A percentile compares a stretch with the other conserved stretches of the same genome.
These are phyloP conservation scores for Amphipoea oculea DNA, from an alignment of 2,888 invertebrate genomes.

Conservation along the genomic window DNA sequence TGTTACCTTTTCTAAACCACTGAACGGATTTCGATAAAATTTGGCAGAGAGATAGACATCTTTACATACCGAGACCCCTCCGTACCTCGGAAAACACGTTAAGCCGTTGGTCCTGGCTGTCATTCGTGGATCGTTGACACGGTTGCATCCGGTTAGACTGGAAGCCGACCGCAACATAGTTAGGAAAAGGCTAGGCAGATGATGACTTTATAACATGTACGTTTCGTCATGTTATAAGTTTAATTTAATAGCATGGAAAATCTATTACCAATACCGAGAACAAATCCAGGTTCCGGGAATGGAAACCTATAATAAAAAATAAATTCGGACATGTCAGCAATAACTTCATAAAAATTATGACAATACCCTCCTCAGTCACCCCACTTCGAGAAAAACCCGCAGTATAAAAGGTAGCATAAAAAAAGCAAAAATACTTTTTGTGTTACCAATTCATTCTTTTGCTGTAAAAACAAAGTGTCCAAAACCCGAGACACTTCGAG, in stretches of 20 bases:
- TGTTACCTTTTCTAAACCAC: no score
- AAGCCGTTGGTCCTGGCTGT: no score
- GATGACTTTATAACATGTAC: no score
- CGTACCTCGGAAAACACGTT: no score
- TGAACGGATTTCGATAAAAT: no score
- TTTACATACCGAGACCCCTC: no score
- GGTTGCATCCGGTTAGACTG: no score
- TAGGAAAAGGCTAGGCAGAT: no score
- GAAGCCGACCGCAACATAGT: no score
- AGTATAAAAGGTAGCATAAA: conserved; percentile 29
- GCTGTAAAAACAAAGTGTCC: conserved; percentile 61
- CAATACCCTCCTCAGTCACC: not conserved
- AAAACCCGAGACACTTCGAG: conserved; percentile 39
- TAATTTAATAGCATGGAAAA: not conserved
- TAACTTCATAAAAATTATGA: not conserved
- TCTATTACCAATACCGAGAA: not conserved
- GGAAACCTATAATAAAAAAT: not conserved
- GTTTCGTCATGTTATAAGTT: no score
- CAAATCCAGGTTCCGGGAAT: not conserved
- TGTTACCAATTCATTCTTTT: conserved; percentile 60
- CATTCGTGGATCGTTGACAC: no score
- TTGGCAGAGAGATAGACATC: no score
- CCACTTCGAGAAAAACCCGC: conserved; percentile 11
- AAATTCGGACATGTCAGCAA: not conserved
- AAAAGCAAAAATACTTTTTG: conserved; percentile 29